Evolutionary conservation across 2,797 vertebrate species (phyloP), one percentile per base, ranked within the genome.

Genomic region (Hypotaenidia okinawae): DNA sequence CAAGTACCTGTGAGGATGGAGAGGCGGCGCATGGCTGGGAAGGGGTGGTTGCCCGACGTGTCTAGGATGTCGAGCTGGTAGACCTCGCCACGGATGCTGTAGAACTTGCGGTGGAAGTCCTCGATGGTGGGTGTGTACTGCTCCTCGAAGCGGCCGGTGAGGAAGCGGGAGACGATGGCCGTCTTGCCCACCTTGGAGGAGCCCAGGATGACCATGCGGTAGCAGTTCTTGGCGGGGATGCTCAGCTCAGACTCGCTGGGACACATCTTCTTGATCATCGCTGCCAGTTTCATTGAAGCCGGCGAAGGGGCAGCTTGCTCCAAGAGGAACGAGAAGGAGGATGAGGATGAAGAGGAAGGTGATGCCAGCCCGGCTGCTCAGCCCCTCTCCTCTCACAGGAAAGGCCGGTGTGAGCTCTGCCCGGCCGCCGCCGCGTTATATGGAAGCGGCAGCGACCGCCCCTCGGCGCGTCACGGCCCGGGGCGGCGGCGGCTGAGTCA

Each of bases 161-260:
- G 98, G 96, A 99, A 99, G 77, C 99, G 99, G 4, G 99, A 99
- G 58, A 99, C 99, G 97, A 99, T 99, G 96, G 99, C 99, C 3
- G 99, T 99, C 97, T 99, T 99, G 94, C 99, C 99, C 94, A 99
- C 99, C 97, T 99, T 99, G 94, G 99, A 99, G 94, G 99, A 99
- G 79, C 99, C 99, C 82, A 99, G 97, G 94, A 99, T 98, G 93
- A 99, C 99, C 99, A 99, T 99, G 96, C 99, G 98, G 97, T 99
- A 99, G 98, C 99, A 99, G 98, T 99, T 99, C 97, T 99, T 99
- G 41, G 99, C 98, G 1, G 99, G 99, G 95, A 99, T 99, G 96
- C 98, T 98, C 57, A 98, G 98, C 87, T 99, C 99, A 68, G 98
- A 97, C 93, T 99, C 98, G 39, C 98, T 96, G 4, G 98, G 98